These are phyloP conservation scores for Phenacoccus solenopsis DNA, from an alignment of 1,140 invertebrate genomes.

Conservation along the genomic window DNA sequence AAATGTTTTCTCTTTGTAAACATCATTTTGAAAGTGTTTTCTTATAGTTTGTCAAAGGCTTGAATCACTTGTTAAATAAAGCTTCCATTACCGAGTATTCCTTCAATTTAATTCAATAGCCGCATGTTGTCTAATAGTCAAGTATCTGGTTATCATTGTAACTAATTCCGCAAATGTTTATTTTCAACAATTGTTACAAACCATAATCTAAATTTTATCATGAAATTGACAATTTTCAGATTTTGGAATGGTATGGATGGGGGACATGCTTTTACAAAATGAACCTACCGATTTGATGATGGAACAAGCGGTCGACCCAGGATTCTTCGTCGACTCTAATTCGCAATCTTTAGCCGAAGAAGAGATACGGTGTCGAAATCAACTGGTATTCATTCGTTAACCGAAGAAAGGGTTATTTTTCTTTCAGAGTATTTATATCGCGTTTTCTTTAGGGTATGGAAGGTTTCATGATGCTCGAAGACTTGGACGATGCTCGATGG, in stretches of 20 bases:
- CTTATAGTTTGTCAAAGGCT: too few species aligned
- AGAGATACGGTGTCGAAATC: neutral
- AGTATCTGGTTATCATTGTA: too few species aligned
- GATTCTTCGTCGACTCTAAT: neutral
- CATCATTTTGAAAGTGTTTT: too few species aligned
- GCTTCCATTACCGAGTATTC: too few species aligned
- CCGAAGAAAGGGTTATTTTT: neutral
- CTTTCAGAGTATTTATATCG: neutral
- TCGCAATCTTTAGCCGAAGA: neutral
- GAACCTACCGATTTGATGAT: neutral
- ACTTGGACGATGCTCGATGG: neutral
- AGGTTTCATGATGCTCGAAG: conserved; percentile 10
- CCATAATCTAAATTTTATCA: too few species aligned
- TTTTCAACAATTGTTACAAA: too few species aligned
- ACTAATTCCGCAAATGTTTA: too few species aligned
- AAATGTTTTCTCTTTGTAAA: too few species aligned
- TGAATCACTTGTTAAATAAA: too few species aligned
- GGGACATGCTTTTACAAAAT: conserved; percentile 11
- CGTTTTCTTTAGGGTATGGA: neutral
- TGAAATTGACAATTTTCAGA: too few species aligned
- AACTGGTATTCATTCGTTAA: neutral
- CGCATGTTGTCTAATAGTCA: too few species aligned
- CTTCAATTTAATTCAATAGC: too few species aligned
- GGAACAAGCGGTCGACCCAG: neutral
- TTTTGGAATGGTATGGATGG: conserved; percentile 14